Evolutionary conservation across 2,888 invertebrate species (phyloP).

Genomic region (Hirtodrosophila histrioides): DNA sequence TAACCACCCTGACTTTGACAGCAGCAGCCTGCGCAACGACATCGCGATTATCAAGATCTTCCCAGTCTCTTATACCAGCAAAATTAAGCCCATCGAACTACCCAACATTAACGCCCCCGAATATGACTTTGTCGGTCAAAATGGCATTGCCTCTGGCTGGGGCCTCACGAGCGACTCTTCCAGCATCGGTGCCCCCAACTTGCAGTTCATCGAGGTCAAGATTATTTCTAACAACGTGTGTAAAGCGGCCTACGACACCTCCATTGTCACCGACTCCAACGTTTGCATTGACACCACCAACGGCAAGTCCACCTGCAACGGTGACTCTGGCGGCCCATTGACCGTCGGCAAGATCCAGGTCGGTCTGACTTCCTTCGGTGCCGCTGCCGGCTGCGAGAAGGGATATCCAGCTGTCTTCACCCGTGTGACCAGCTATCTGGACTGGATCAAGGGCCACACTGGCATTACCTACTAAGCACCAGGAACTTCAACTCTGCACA

Average conservation of each 20-base stretch:
- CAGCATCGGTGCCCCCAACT: slow-evolving; percentile 67
- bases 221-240: slow-evolving; percentile 74
- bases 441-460: slow-evolving; percentile 68
- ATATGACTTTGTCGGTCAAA: slow-evolving; percentile 38
- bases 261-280: slow-evolving; percentile 44
- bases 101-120: slow-evolving; percentile 45
- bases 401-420: slow-evolving; percentile 79
- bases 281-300: slow-evolving; percentile 63
- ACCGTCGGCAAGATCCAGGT: slow-evolving; percentile 54
- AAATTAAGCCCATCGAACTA: slow-evolving; percentile 24
- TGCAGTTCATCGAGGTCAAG: slow-evolving; percentile 55
- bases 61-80: slow-evolving; percentile 15
- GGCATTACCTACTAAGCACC: slow-evolving; percentile 46
- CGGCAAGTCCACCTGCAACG: slow-evolving; percentile 75
- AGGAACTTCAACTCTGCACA: slow-evolving; percentile 23
- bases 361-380: slow-evolving; percentile 80
- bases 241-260: slow-evolving; percentile 81
- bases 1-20: slow-evolving; percentile 81
- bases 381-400: slow-evolving; percentile 67
- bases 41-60: slow-evolving; percentile 70
- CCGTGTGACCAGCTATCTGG: slow-evolving; percentile 61
- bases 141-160: slow-evolving; percentile 70
- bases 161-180: slow-evolving; percentile 56
- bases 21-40: slow-evolving; percentile 58
- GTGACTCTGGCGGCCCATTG: slow-evolving; percentile 83